These are phyloP conservation scores for Paramisgurnus dabryanus DNA, from an alignment of 2,113 vertebrate genomes.

Conservation along the genomic window DNA sequence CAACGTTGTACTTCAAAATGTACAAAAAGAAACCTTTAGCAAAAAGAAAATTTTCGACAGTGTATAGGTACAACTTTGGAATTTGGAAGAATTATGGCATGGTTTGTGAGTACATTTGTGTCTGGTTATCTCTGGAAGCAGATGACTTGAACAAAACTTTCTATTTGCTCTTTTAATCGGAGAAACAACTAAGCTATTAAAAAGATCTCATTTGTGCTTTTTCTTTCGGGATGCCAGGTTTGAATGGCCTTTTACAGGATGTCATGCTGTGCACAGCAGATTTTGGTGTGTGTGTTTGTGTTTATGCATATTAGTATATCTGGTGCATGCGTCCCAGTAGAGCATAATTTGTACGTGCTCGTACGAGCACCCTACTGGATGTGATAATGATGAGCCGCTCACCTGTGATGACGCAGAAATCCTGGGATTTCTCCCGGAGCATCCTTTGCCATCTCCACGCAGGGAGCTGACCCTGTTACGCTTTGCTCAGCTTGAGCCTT, in stretches of 20 bases:
- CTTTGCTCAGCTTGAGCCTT: constrained; percentile 16
- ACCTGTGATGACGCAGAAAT: constrained; percentile 3
- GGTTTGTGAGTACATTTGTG: no score
- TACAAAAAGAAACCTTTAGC: no score
- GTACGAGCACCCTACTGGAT: constrained; percentile 13
- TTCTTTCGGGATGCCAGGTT: neutral
- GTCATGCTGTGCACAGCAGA: neutral
- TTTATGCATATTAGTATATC: constrained; percentile 2
- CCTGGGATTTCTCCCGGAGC: neutral
- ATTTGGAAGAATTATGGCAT: no score
- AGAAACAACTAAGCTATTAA: neutral
- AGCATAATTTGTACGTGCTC: constrained; percentile 18
- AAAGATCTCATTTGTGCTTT: neutral
- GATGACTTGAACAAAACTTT: neutral
- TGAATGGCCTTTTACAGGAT: neutral
- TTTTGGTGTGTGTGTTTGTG: neutral
- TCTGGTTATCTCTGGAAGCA: neutral
- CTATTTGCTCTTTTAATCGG: no score
- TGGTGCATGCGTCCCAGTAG: constrained; percentile 21
- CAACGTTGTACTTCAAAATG: no score
- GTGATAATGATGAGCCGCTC: constrained; percentile 34
- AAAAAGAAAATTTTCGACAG: no score
- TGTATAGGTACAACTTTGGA: no score
- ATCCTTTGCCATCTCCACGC: neutral
- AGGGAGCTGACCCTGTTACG: constrained; percentile 22